Evolutionary conservation across 1,140 invertebrate species (phyloP).

Genomic region (Pseudachorutes palmiensis): DNA sequence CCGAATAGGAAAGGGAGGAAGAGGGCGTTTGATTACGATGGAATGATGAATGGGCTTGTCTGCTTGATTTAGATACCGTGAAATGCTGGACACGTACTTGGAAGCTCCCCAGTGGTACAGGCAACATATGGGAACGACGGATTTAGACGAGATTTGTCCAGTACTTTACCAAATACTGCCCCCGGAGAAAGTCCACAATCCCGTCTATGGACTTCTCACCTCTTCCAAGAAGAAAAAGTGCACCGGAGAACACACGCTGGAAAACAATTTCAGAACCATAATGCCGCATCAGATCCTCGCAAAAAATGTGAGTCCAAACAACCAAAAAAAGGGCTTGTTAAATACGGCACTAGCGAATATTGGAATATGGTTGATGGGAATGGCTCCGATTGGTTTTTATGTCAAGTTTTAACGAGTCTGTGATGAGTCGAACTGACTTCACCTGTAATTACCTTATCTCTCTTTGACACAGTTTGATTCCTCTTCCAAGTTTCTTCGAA

Average conservation of each 20-base stretch:
- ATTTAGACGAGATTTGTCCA: conserved; percentile 34
- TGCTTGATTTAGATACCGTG: conserved; percentile 31
- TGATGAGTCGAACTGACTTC: too few relatives aligned
- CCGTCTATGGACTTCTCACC: conserved; percentile 33
- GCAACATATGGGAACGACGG: conserved; percentile 32
- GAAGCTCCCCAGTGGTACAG: conserved; percentile 32
- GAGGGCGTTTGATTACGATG: conserved; percentile 1
- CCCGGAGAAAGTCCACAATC: conserved; percentile 11
- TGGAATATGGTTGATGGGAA: too few relatives aligned
- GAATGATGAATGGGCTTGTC: conserved; percentile 19
- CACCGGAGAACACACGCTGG: not conserved
- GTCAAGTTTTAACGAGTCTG: too few relatives aligned
- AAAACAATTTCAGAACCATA: conserved; percentile 20
- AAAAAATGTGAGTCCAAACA: conserved; percentile 31
- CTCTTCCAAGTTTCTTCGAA: too few relatives aligned
- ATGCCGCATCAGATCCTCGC: conserved; percentile 36
- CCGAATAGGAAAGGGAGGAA: not conserved
- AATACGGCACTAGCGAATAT: too few relatives aligned
- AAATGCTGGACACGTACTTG: conserved; percentile 35
- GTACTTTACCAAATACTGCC: conserved; percentile 36
- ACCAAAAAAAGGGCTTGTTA: too few relatives aligned
- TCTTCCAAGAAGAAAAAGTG: conserved; percentile 21
- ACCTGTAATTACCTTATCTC: too few relatives aligned
- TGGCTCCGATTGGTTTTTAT: too few relatives aligned
- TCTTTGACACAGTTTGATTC: too few relatives aligned